Percentiles rank a stretch among this genome's conserved stretches.
phyloP scores from a whole-genome alignment of 2,797 vertebrate species.

The Lepidocolaptes lacrymiger region DNA sequence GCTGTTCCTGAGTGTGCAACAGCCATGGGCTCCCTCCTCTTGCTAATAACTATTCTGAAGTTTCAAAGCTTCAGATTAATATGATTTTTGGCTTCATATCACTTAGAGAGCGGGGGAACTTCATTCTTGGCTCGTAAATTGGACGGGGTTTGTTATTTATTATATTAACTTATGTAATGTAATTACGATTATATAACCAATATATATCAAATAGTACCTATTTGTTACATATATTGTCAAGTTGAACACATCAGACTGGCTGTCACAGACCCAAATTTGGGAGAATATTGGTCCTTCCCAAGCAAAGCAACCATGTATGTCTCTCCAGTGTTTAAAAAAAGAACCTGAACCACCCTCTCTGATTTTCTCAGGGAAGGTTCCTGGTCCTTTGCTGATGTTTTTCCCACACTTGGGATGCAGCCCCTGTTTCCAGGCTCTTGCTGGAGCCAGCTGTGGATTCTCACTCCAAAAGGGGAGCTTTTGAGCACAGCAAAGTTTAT shows the following conservation, averaged over 20 bases:
- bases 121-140: not conserved
- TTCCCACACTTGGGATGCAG: not conserved
- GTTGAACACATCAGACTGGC: not conserved
- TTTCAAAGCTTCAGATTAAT: not conserved
- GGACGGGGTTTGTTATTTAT: not conserved
- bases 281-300: not conserved
- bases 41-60: rapidly evolving
- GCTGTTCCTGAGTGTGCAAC: not conserved
- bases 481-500: not conserved
- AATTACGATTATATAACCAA: not conserved
- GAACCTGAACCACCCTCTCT: no score
- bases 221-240: not conserved
- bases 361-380: not conserved
- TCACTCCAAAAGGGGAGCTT: not conserved
- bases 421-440: not conserved
- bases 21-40: not conserved
- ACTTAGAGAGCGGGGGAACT: not conserved
- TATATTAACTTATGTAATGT: rapidly evolving
- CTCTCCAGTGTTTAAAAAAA: not conserved
- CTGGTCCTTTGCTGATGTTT: not conserved
- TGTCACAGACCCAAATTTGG: not conserved
- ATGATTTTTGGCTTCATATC: rapidly evolving
- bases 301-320: not conserved
- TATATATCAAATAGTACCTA: not conserved
- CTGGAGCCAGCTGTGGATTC: not conserved